Evolutionary conservation across 2,113 vertebrate species (phyloP).

Genomic region (Poeciliopsis occidentalis): DNA sequence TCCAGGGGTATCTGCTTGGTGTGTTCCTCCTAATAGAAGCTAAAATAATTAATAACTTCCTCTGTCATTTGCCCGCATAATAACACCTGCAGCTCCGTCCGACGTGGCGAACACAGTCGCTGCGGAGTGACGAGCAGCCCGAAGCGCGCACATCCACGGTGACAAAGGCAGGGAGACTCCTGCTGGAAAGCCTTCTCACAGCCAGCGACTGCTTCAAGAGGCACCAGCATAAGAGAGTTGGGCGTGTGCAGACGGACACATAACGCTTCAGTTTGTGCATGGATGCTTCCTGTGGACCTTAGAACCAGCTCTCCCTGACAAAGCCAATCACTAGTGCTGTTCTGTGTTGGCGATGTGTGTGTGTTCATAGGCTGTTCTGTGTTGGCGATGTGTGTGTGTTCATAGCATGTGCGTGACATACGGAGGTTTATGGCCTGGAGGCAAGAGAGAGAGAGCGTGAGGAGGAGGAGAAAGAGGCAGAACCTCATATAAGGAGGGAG

Average conservation of each 20-base stretch:
- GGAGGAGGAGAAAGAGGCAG: slow-evolving; percentile 64
- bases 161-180: not conserved
- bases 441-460: slow-evolving; percentile 39
- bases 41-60: slow-evolving; percentile 71
- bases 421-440: slow-evolving; percentile 71
- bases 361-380: slow-evolving; percentile 52
- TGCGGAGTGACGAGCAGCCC: not conserved
- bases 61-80: not conserved
- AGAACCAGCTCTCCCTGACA: slow-evolving; percentile 67
- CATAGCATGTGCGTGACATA: slow-evolving; percentile 69
- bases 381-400: slow-evolving; percentile 55
- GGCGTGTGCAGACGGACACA: not conserved
- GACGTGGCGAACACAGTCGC: slow-evolving; percentile 9
- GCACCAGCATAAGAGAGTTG: slow-evolving; percentile 40
- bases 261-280: slow-evolving; percentile 49
- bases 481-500: slow-evolving; percentile 53
- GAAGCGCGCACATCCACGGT: not conserved
- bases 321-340: slow-evolving; percentile 65
- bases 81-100: not conserved
- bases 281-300: slow-evolving; percentile 48
- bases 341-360: slow-evolving; percentile 39
- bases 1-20: slow-evolving; percentile 58
- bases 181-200: slow-evolving; percentile 21
- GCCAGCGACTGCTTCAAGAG: slow-evolving; percentile 72
- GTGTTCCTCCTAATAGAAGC: slow-evolving; percentile 64